These are phyloP conservation scores for Salticus scenicus DNA, from an alignment of 2,888 invertebrate species.

Conservation along the genomic window DNA sequence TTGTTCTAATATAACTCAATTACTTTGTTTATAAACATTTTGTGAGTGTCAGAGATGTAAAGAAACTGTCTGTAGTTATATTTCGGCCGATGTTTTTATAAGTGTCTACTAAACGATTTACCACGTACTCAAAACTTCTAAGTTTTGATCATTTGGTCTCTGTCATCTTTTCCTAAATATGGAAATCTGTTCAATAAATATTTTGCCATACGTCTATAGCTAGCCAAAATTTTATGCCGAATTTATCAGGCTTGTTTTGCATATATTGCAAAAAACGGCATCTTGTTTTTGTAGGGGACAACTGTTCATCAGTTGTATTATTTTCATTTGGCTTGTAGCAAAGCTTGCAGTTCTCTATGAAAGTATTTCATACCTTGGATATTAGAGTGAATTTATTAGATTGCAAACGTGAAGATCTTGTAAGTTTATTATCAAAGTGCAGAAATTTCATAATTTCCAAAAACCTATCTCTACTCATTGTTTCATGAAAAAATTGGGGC, in stretches of 20 bases:
- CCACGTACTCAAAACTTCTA: not conserved
- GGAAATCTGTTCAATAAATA: not conserved
- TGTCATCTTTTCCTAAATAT: too few relatives aligned
- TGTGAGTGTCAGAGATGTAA: not conserved
- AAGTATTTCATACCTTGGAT: too few relatives aligned
- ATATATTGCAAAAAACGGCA: conserved; percentile 10
- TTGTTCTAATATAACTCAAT: not conserved
- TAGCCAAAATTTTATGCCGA: too few relatives aligned
- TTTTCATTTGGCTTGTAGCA: not conserved
- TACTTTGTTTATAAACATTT: not conserved
- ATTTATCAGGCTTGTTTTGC: too few relatives aligned
- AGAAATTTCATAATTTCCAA: too few relatives aligned
- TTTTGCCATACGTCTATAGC: conserved; percentile 22
- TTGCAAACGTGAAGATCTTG: too few relatives aligned
- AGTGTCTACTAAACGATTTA: not conserved
- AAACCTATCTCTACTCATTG: too few relatives aligned
- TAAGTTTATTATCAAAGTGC: too few relatives aligned
- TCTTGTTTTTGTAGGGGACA: not conserved
- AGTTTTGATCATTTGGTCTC: not conserved
- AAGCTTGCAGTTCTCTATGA: not conserved
- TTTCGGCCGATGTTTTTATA: not conserved
- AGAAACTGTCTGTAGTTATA: conserved; percentile 10
- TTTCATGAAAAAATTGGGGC: too few relatives aligned
- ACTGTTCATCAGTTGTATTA: not conserved
- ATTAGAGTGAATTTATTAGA: too few relatives aligned